Evolutionary conservation across 2,797 vertebrate species (phyloP).

Genomic region (Sebastolobus altivelis): DNA sequence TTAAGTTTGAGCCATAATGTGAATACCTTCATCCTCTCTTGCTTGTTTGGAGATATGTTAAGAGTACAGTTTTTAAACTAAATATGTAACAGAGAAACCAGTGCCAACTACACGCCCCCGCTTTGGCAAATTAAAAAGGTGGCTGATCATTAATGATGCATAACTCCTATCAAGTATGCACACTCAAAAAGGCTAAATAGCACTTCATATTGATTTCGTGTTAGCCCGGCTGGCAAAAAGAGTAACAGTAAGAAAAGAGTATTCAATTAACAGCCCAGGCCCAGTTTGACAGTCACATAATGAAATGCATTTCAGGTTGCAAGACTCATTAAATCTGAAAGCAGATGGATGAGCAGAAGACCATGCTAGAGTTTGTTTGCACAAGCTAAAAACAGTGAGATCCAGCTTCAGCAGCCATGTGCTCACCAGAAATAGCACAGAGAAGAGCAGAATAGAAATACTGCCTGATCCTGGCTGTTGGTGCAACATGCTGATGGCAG

Average conservation of each 20-base stretch:
- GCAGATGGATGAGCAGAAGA: conserved; percentile 52
- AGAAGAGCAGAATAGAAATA: not conserved
- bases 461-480: not conserved
- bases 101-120: not conserved
- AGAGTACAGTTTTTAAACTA: not conserved
- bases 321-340: conserved; percentile 45
- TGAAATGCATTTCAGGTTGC: conserved; percentile 11
- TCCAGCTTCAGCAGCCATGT: conserved; percentile 18
- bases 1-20: not conserved
- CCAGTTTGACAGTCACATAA: conserved; percentile 14
- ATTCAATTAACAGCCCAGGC: not conserved
- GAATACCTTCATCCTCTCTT: not conserved
- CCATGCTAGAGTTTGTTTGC: not conserved
- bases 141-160: not conserved
- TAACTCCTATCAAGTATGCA: not conserved
- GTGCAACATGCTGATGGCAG: conserved; percentile 6
- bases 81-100: not conserved
- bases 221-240: not conserved
- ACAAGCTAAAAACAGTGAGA: conserved; percentile 23
- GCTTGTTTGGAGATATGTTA: not conserved
- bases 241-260: not conserved
- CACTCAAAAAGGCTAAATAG: conserved; percentile 1
- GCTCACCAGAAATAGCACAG: conserved; percentile 8
- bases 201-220: not conserved
- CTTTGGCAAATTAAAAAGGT: not conserved